Conservation (phyloP, 2,113 vertebrate genomes). For the Gasterosteus aculeatus region DNA sequence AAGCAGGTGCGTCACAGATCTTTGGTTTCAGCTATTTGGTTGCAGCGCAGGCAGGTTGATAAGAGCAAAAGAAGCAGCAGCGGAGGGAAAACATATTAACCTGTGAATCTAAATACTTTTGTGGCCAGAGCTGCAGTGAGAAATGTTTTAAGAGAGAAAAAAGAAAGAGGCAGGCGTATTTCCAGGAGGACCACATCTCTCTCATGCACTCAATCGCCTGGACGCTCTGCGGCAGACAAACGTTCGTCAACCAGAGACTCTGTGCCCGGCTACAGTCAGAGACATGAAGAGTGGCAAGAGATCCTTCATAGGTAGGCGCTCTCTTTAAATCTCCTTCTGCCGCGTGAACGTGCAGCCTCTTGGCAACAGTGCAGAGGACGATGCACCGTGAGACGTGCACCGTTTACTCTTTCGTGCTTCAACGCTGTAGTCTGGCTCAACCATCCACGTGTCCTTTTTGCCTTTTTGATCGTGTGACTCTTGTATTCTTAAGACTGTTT, state of each 20-base stretch:
- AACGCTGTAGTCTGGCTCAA: not conserved
- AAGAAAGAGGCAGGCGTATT: slow-evolving; percentile 20
- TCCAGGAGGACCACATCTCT: slow-evolving; percentile 29
- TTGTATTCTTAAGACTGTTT: slow-evolving; percentile 5
- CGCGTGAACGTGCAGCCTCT: slow-evolving; percentile 6
- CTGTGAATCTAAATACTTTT: slow-evolving; percentile 44
- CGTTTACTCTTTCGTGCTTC: slow-evolving; percentile 15
- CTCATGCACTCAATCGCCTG: slow-evolving; percentile 43
- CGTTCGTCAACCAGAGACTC: slow-evolving; percentile 24
- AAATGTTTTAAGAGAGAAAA: slow-evolving; percentile 7
- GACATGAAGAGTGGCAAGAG: slow-evolving; percentile 81
- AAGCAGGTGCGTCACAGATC: slow-evolving; percentile 71
- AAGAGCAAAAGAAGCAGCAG: slow-evolving; percentile 45
- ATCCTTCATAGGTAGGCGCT: slow-evolving; percentile 79
- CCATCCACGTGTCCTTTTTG: not conserved
- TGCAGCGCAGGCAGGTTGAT: slow-evolving; percentile 12
- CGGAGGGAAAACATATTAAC: slow-evolving; percentile 53
- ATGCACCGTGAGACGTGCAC: slow-evolving; percentile 27
- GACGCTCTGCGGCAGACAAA: slow-evolving; percentile 49
- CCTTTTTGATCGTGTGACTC: not conserved
- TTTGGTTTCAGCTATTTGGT: slow-evolving; percentile 61
- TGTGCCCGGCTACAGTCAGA: slow-evolving; percentile 5
- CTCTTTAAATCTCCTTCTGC: slow-evolving; percentile 27
- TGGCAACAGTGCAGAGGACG: slow-evolving; percentile 11
- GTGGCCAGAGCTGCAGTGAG: slow-evolving; percentile 40